Conservation (phyloP, 37 sponge, comb jelly and placozoan genomes). For the Dysidea cf. avara region DNA sequence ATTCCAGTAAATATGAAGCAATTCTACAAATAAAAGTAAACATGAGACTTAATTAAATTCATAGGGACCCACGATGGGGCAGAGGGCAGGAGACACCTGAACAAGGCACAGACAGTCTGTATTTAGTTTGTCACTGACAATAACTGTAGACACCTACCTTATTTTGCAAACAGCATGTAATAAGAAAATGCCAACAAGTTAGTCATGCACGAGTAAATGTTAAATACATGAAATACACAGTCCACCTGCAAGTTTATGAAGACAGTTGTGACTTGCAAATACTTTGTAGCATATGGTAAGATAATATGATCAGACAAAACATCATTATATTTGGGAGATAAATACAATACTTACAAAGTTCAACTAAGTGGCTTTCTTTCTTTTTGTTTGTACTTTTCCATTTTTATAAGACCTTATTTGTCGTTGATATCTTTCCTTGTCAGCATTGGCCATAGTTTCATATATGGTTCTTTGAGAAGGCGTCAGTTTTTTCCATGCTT, state of each 20-base stretch:
- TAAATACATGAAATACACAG: not conserved
- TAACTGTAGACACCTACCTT: constrained; percentile 73
- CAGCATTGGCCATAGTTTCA: constrained; percentile 60
- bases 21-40: constrained; percentile 42
- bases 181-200: constrained; percentile 65
- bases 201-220: not conserved
- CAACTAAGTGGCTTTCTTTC: too few species aligned
- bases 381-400: too few species aligned
- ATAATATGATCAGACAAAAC: not conserved
- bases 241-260: constrained; percentile 62
- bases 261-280: constrained; percentile 67
- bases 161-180: constrained; percentile 72
- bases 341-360: not conserved
- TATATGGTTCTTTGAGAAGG: constrained; percentile 49
- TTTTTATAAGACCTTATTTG: constrained; percentile 69
- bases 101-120: constrained; percentile 52
- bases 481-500: constrained; percentile 59
- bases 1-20: too few species aligned
- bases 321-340: not conserved
- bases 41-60: not conserved
- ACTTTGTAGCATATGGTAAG: constrained; percentile 75
- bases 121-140: not conserved
- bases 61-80: constrained; percentile 84
- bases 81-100: constrained; percentile 85
- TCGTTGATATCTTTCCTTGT: constrained; percentile 72